Evolutionary conservation across 2,797 vertebrate species (phyloP).

Genomic region (Sandelia bainsii): DNA sequence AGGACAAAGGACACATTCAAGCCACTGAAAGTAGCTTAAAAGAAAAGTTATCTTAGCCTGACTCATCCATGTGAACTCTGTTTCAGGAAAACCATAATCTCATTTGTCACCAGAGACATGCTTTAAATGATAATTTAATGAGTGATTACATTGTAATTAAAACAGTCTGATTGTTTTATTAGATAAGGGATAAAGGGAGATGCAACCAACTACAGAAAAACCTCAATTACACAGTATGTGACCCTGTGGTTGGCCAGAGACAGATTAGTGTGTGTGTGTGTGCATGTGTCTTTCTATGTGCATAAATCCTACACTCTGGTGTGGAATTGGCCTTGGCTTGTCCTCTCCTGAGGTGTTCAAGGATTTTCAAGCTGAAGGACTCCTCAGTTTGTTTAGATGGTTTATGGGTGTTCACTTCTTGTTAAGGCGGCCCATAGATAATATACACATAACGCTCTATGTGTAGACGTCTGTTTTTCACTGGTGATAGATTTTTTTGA

Average conservation of each 20-base stretch:
- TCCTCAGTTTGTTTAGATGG: slow-evolving; percentile 42
- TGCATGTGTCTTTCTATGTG: neutral
- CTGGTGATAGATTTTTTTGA: slow-evolving; percentile 29
- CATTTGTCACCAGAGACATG: slow-evolving; percentile 16
- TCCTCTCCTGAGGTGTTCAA: slow-evolving; percentile 52
- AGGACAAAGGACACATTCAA: slow-evolving; percentile 26
- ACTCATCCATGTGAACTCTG: slow-evolving; percentile 9
- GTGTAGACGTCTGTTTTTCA: slow-evolving; percentile 12
- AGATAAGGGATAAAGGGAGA: neutral
- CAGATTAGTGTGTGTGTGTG: slow-evolving; percentile 7
- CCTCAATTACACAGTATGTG: neutral
- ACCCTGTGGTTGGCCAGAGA: neutral
- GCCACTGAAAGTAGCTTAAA: slow-evolving; percentile 10
- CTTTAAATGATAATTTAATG: slow-evolving; percentile 8
- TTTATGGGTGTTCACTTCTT: slow-evolving; percentile 43
- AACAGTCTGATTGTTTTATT: slow-evolving; percentile 14
- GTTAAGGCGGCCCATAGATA: neutral
- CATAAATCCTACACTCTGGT: neutral
- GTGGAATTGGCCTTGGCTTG: slow-evolving; percentile 48
- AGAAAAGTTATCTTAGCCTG: slow-evolving; percentile 15
- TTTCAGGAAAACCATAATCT: slow-evolving; percentile 1
- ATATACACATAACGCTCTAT: neutral
- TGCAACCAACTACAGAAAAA: neutral
- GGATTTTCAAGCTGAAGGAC: slow-evolving; percentile 66
- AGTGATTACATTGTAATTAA: slow-evolving; percentile 29